These are phyloP conservation scores for Oxyteleia sp. DNA, from an alignment of 2,888 invertebrate species.

Conservation along the genomic window DNA sequence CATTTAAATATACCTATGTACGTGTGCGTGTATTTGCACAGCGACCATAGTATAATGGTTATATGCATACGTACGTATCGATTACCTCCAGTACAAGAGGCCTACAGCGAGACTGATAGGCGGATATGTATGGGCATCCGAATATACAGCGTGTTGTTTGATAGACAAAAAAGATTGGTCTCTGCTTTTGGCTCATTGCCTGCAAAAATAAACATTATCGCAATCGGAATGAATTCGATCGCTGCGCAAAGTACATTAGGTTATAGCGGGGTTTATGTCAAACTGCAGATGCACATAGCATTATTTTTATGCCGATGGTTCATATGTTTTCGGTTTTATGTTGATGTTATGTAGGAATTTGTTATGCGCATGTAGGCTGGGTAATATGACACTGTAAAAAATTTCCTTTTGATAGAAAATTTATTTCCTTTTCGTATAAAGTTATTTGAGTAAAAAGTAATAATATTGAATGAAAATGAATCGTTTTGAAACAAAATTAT, in stretches of 20 bases:
- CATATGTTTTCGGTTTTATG: no score
- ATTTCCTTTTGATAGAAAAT: no score
- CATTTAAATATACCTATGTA: constrained; percentile 48
- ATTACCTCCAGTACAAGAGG: constrained; percentile 67
- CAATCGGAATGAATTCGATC: constrained; percentile 30
- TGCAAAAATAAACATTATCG: constrained; percentile 62
- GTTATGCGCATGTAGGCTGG: no score
- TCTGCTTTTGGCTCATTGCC: constrained; percentile 70
- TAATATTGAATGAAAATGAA: no score
- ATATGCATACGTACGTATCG: constrained; percentile 74
- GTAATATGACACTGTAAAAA: no score
- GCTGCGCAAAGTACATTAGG: neutral
- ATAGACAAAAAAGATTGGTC: constrained; percentile 69
- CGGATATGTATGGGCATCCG: constrained; percentile 74
- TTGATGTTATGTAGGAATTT: no score
- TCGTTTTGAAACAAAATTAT: no score
- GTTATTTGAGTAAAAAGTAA: no score
- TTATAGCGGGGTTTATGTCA: no score
- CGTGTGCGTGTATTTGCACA: constrained; percentile 58
- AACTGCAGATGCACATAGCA: no score
- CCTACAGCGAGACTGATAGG: constrained; percentile 74
- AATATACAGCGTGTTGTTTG: constrained; percentile 63
- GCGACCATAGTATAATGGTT: constrained; percentile 62
- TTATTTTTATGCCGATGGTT: no score
- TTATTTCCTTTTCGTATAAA: no score